Base-by-base conservation (phyloP, 1,140 invertebrate genomes). In the Oncopodura yosiiana region DNA sequence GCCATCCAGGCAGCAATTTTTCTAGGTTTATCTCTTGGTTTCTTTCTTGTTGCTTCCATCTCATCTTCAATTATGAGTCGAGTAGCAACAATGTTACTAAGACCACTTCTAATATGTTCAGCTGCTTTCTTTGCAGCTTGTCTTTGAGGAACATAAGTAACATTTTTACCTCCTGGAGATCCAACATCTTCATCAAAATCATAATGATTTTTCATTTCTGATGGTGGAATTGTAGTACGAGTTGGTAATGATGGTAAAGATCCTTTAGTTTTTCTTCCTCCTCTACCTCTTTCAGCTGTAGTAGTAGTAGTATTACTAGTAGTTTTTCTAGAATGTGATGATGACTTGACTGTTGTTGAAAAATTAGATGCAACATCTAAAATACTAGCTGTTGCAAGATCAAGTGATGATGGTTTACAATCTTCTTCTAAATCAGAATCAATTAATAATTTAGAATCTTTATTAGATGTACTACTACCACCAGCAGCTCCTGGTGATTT, bases 91-190 rank as follows among this genome's bases (percentile, higher is more conserved):
- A 77, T 74, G 60, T 83, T 83, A 21, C 75, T 78, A 49, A 85
- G 71, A 37, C 83, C 84, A 70, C 82, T 87, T 66, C 90, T 89
- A 36, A 91, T 85, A 66, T 89, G 86, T 62, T 87, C 86, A 11
- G 86, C 86, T 2, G 87, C 87, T 69, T 92, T 92, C 67, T 89
- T 90, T 30, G 88, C 88, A 3, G 88, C 88, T 71, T 89, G 85
- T 34, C 88, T 72, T 68, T 91, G 87, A 1, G 88, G 88, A 32
- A 92, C 88, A 70, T 88, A 87, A 1, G 84, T 80, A 16, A 89
- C 71, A 58, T 85, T 80, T 66, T 87, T 85, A 53, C 77, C 76
- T 27, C 39, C 16, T 21, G 53, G 54, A 6, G 21, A 16, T 37
- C 77, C 77, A 57, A 77, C 66, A 19, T 45, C 76, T 58, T 78